Base-by-base conservation (phyloP, 1,140 invertebrate genomes). In the Ostrea denselamellosa region DNA sequence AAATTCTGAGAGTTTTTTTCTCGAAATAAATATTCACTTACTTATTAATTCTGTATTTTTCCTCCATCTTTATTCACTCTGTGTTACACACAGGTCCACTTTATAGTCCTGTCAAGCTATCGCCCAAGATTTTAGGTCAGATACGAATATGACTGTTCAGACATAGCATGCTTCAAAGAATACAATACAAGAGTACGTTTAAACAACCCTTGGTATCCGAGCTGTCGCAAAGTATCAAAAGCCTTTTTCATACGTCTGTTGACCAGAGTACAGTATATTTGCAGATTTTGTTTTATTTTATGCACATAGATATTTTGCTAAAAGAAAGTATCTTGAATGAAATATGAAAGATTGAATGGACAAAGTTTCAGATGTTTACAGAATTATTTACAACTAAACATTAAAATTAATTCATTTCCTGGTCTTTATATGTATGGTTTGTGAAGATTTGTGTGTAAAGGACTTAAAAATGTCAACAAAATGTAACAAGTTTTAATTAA, bases 21-120 rank as follows among this genome's bases (percentile, higher is more conserved):
- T 44, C 34, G 56, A 62, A 62, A n/a, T 19, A 12, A 19, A 62
- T 0, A n/a, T n/a, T 8, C 12, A 71, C 68, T 71, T 71, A 71
- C 68, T 71, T 71, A 25, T 71, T 28, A 71, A 71, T 34, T 28
- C 68, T 71, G 28, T 71, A 71, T 28, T 71, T 71, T 14, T 71
- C 68, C 28, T 71, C 68, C 68, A 71, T 71, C 14, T 71, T 25
- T 28, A 14, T 4, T 71, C 68, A 22, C 25, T 71, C 25, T 28
- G 25, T 8, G 3, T 14, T 28, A 71, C 28, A 28, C 68, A 71
- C 68, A 25, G 68, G 68, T 22, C 25, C 28, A 71, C 22, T 71
- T 28, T 71, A 9, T 71, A 22, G 28, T 28, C 22, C 25, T 28
- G 10, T 28, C 22, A 14, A 2, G 14, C 25, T 71, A 22, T 22